phyloP scores from a whole-genome alignment of 1,140 invertebrate genomes.

The Dendrolimus kikuchii region DNA sequence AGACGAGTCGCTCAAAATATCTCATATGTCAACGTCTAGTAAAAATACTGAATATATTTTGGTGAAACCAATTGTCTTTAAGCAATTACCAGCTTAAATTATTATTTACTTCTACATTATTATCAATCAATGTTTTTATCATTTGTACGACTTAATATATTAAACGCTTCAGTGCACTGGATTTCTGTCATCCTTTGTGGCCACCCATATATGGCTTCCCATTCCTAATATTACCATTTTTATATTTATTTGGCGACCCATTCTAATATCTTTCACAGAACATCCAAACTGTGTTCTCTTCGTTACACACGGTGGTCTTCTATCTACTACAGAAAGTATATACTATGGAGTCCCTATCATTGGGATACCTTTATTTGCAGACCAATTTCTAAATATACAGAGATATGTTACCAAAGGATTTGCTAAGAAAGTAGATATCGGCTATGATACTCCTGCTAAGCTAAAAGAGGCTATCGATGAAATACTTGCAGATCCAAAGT shows the following conservation, averaged over 20 bases:
- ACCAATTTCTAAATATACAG: conserved; percentile 73
- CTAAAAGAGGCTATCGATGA: conserved; percentile 24
- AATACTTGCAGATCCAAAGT: conserved; percentile 17
- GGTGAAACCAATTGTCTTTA: too few species aligned
- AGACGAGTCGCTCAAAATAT: too few species aligned
- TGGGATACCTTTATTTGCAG: conserved; percentile 77
- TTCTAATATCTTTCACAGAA: conserved; percentile 66
- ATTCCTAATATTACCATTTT: too few species aligned
- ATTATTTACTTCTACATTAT: background rate
- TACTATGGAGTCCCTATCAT: conserved; percentile 78
- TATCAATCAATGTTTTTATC: conserved; percentile 2
- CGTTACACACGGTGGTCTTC: conserved; percentile 80
- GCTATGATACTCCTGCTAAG: conserved; percentile 14
- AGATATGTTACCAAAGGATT: conserved; percentile 31
- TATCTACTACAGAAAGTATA: conserved; percentile 78
- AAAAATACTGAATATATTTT: too few species aligned
- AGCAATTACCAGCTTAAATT: too few species aligned
- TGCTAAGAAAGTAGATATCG: conserved; percentile 20
- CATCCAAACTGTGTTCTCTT: conserved; percentile 78
- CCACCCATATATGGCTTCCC: too few species aligned
- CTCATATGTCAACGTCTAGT: too few species aligned
- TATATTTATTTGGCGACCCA: too few species aligned
- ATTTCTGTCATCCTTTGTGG: background rate
- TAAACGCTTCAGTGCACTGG: background rate
- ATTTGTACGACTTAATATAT: conserved; percentile 6